Evolutionary conservation across 2,888 invertebrate genomes (phyloP).

Genomic region (Nowickia ferox): DNA sequence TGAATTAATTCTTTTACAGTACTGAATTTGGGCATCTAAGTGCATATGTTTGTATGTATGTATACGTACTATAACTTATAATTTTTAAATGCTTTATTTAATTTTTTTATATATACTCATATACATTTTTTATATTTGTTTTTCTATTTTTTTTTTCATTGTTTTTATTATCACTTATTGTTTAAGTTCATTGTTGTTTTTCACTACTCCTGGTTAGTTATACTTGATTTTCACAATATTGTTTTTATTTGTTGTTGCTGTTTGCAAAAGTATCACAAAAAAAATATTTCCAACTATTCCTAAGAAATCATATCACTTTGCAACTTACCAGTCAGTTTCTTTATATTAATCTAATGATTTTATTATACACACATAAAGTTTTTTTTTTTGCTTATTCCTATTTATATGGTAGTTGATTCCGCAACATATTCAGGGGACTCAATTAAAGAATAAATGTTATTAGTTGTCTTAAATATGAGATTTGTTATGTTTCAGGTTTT

Average conservation of each 20-base stretch:
- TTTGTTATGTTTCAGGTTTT: constrained; percentile 7
- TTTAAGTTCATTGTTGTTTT: constrained; percentile 68
- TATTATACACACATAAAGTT: not conserved
- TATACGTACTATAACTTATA: constrained; percentile 6
- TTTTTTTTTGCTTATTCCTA: not conserved
- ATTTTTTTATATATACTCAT: constrained; percentile 7
- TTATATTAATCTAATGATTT: constrained; percentile 18
- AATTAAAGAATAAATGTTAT: constrained; percentile 70
- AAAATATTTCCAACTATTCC: constrained; percentile 30
- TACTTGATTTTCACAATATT: constrained; percentile 32
- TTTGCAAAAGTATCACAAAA: constrained; percentile 25
- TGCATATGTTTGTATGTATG: too few relatives aligned
- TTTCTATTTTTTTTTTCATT: constrained; percentile 44
- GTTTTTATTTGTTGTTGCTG: constrained; percentile 37
- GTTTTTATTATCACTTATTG: constrained; percentile 68
- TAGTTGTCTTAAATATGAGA: constrained; percentile 10
- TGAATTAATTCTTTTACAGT: not conserved
- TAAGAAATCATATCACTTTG: constrained; percentile 52
- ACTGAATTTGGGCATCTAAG: constrained; percentile 6
- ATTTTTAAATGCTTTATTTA: constrained; percentile 44
- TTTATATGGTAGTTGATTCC: constrained; percentile 67
- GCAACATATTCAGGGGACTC: constrained; percentile 67
- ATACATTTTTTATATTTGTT: not conserved
- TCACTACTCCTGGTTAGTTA: constrained; percentile 1
- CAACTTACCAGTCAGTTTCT: constrained; percentile 28